Evolutionary conservation across 1,140 invertebrate genomes (phyloP).

Genomic region (Euura lappo): DNA sequence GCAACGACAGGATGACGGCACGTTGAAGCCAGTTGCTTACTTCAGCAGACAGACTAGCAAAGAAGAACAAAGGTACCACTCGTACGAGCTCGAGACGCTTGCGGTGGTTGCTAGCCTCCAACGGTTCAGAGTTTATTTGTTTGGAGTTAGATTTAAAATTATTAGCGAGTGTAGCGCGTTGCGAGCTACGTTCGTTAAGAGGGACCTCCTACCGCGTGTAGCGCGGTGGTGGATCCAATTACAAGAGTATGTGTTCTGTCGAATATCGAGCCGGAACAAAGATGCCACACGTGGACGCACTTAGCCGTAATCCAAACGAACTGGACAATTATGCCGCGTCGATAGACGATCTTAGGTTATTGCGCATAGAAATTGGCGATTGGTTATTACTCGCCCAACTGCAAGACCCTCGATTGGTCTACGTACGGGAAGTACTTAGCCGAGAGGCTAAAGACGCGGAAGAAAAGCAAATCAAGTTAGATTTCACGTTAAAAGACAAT

Average conservation of each 20-base stretch:
- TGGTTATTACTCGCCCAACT: conserved; percentile 37
- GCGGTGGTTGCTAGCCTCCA: conserved; percentile 28
- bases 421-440: conserved; percentile 29
- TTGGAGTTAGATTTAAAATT: conserved; percentile 21
- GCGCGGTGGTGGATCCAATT: conserved; percentile 42
- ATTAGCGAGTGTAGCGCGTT: conserved; percentile 38
- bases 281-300: conserved; percentile 49
- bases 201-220: conserved; percentile 34
- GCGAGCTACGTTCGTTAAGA: conserved; percentile 33
- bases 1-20: conserved; percentile 40
- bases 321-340: conserved; percentile 16
- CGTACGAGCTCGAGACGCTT: conserved; percentile 45
- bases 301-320: conserved; percentile 41
- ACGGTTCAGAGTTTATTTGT: conserved; percentile 32
- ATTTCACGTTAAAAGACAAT: conserved; percentile 21
- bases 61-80: conserved; percentile 46
- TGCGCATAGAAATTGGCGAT: conserved; percentile 24
- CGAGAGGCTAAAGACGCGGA: conserved; percentile 15
- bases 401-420: conserved; percentile 29
- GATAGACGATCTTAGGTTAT: conserved; percentile 21
- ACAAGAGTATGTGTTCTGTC: conserved; percentile 43
- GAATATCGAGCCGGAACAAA: conserved; percentile 37
- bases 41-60: conserved; percentile 33
- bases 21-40: conserved; percentile 30
- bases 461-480: conserved; percentile 18